These are phyloP conservation scores for Cairina moschata DNA, from an alignment of 2,113 vertebrate species.

Conservation along the genomic window DNA sequence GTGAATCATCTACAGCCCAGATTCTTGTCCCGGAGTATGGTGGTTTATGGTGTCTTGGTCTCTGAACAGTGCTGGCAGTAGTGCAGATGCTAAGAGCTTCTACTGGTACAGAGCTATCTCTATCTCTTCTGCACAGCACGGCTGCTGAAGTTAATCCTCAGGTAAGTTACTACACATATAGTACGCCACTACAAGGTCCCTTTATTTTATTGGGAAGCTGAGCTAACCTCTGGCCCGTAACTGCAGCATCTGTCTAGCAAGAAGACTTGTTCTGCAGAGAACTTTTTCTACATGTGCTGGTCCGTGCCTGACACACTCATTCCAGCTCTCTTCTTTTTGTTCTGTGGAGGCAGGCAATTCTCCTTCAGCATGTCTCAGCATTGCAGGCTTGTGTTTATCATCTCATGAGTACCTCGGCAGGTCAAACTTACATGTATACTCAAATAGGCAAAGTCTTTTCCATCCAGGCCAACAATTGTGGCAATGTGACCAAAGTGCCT, in stretches of 20 bases:
- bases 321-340: neutral
- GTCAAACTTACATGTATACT: neutral
- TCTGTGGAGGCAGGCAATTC: neutral
- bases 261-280: neutral
- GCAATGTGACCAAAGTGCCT: neutral
- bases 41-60: neutral
- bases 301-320: neutral
- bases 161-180: neutral
- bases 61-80: neutral
- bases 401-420: neutral
- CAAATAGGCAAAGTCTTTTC: neutral
- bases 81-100: neutral
- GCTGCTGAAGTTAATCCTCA: neutral
- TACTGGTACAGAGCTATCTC: neutral
- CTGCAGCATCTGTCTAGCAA: neutral
- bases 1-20: neutral
- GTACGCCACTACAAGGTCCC: neutral
- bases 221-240: neutral
- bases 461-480: neutral
- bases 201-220: neutral
- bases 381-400: fast-evolving
- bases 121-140: neutral
- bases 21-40: neutral
- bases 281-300: too few relatives aligned
- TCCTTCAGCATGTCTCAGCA: neutral